Percentiles rank a stretch among this genome's conserved stretches.
phyloP scores from a whole-genome alignment of 1,140 invertebrate genomes.

The Helicoverpa armigera region DNA sequence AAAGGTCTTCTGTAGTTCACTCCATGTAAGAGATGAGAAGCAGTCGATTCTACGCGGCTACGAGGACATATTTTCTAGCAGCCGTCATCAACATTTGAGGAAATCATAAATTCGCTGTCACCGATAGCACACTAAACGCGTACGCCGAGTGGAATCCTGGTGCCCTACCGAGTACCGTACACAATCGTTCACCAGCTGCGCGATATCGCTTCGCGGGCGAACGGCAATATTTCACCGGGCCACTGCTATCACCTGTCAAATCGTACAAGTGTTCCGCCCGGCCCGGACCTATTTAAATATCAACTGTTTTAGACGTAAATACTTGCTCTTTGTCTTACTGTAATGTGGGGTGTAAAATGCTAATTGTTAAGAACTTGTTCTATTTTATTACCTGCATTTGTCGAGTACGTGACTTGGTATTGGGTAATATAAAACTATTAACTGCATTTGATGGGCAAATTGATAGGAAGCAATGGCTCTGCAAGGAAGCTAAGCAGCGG shows the following conservation, averaged over 20 bases:
- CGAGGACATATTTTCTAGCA: slow-evolving; percentile 32
- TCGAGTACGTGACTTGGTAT: slow-evolving; percentile 16
- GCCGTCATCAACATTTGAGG: slow-evolving; percentile 42
- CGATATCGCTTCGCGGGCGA: slow-evolving; percentile 60
- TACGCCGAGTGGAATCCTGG: slow-evolving; percentile 38
- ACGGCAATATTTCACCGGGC: slow-evolving; percentile 76
- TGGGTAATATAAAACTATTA: slow-evolving; percentile 33
- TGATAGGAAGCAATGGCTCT: slow-evolving; percentile 1
- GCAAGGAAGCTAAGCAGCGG: slow-evolving; percentile 15
- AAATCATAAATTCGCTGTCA: slow-evolving; percentile 48
- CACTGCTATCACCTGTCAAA: slow-evolving; percentile 82
- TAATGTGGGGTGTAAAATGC: slow-evolving; percentile 45
- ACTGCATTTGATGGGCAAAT: slow-evolving; percentile 25
- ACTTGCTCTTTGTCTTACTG: slow-evolving; percentile 48
- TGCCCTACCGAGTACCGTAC: slow-evolving; percentile 47
- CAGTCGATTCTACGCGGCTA: not conserved
- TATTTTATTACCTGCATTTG: slow-evolving; percentile 31
- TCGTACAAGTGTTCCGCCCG: slow-evolving; percentile 81
- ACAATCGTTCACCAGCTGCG: slow-evolving; percentile 65
- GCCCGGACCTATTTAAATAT: slow-evolving; percentile 80
- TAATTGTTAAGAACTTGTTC: slow-evolving; percentile 43
- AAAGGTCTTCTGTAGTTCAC: not conserved
- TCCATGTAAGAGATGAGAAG: slow-evolving; percentile 6
- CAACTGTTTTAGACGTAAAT: slow-evolving; percentile 76
- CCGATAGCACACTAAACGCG: slow-evolving; percentile 39